Base-by-base conservation (phyloP, 1,140 invertebrate genomes). In the Drosophila insularis region DNA sequence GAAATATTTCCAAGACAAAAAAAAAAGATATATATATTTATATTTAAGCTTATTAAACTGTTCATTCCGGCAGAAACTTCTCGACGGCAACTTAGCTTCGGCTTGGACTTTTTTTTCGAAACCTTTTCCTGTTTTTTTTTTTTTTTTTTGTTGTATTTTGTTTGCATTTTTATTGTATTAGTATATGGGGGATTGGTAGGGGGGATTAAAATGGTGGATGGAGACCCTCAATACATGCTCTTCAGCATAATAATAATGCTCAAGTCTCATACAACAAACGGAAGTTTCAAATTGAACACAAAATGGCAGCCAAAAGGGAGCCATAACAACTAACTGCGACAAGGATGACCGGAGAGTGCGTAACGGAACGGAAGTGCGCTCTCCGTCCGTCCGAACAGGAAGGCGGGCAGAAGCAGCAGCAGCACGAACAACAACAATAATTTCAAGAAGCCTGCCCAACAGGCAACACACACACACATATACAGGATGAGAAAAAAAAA, bases 201-300 rank as follows among this genome's bases (percentile, higher is more conserved):
- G 43, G 17, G 43, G 43, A 1, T 8, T 1, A 3, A 19, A 11
- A 2, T 2, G 17, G 17, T 11, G 17, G 54, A 21, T 2, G 5
- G 54, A 32, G 13, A 32, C 54, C 54, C 54, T 32, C 21, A 31
- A 56, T 56, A 56, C 54, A 56, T 56, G 54, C 54, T 56, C 54
- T 56, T 32, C 21, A n/a, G 27, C 43, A 64, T 64, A 64, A 54
- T 54, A 54, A 64, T 54, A 74, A 43, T 63, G 43, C 71, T 70
- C 71, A 55, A 78, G 71, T 63, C 53, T 35, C 69, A 64, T 56
- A 70, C 61, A 69, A 62, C 43, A 60, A 78, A 32, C 75, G 82
- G 74, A 81, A 78, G 82, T 82, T 72, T 76, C 71, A 46, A 72
- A 82, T 81, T 69, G 73, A 68, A 67, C 64, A 50, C 81, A 81